Conservation (phyloP, 1,140 invertebrate species). For the Euwallacea similis region DNA sequence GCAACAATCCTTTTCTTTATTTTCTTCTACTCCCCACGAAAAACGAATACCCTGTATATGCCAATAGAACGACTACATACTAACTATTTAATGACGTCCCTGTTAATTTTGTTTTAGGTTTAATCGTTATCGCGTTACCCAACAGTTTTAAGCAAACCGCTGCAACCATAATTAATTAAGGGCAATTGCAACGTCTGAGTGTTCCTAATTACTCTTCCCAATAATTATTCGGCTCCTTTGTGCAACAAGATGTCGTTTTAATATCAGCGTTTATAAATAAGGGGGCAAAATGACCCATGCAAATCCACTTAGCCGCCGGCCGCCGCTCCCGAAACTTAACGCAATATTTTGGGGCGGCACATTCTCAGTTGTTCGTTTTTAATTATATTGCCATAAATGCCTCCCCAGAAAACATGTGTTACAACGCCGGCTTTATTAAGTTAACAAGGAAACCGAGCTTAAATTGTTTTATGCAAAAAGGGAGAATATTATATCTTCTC, state of each 20-base stretch:
- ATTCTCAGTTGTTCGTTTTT: constrained; percentile 40
- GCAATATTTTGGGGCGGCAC: constrained; percentile 35
- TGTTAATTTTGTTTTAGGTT: too few species aligned
- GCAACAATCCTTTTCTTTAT: too few species aligned
- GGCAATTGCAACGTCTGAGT: too few species aligned
- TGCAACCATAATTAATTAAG: too few species aligned
- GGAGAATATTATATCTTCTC: constrained; percentile 31
- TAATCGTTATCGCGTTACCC: too few species aligned
- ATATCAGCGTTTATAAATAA: constrained; percentile 37
- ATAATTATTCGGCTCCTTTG: constrained; percentile 27
- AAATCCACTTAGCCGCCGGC: constrained; percentile 35
- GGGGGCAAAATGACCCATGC: constrained; percentile 36
- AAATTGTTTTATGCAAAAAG: constrained; percentile 36
- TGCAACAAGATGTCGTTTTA: constrained; percentile 36
- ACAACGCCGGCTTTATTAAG: constrained; percentile 33
- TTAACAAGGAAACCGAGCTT: constrained; percentile 36
- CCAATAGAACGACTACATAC: too few species aligned
- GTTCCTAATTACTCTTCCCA: constrained; percentile 24
- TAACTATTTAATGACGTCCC: too few species aligned
- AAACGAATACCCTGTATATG: too few species aligned
- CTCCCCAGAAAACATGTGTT: constrained; percentile 37
- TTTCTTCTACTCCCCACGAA: too few species aligned
- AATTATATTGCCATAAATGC: constrained; percentile 38
- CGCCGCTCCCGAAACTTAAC: constrained; percentile 33
- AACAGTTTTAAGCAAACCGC: too few species aligned